Base-by-base conservation (phyloP, 2,797 vertebrate species). In the Trachurus trachurus region DNA sequence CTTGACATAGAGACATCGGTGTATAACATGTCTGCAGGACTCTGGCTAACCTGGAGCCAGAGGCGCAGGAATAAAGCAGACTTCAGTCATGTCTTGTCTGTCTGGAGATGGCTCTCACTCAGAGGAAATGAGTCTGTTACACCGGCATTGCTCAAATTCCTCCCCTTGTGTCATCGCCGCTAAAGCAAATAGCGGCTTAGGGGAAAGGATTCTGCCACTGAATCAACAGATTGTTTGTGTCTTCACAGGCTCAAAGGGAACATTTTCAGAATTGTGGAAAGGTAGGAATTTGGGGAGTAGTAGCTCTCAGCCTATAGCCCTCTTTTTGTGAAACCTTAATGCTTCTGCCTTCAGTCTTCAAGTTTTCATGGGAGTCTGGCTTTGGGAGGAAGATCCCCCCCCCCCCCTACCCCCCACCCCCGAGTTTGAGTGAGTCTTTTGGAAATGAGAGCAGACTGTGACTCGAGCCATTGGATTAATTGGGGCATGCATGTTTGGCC, bases 121-220 rank as follows among this genome's bases (percentile, higher is more conserved):
- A 44, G 78, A 92, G 91, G 91, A 89, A 92, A 93, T 91, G 84
- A 91, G 90, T 72, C 89, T 90, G 82, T 81, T 78, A 74, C 87
- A 76, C 79, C 42, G 80, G 81, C 92, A 92, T 93, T 90, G 82
- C 87, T 92, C 83, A 89, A 91, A 94, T 94, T 93, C 93, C 85
- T 94, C 34, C 66, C 77, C 88, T 89, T 91, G 88, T 93, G 88
- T 94, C 88, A 93, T 93, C 69, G 56, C 79, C 0, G 71, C 88
- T 83, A 92, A 89, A 93, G 89, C 90, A 94, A 94, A 93, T 88
- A 94, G 77, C 53, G 61, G 85, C 86, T 94, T 92, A 89, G 80
- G 78, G 74, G 73, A 81, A 78, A 86, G 89, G 87, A 87, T 86
- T 88, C 78, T 63, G 70, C 86, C 76, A 76, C 87, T 92, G 85